Evolutionary conservation across 1,140 invertebrate species (phyloP).

Genomic region (Vanessa atalanta): DNA sequence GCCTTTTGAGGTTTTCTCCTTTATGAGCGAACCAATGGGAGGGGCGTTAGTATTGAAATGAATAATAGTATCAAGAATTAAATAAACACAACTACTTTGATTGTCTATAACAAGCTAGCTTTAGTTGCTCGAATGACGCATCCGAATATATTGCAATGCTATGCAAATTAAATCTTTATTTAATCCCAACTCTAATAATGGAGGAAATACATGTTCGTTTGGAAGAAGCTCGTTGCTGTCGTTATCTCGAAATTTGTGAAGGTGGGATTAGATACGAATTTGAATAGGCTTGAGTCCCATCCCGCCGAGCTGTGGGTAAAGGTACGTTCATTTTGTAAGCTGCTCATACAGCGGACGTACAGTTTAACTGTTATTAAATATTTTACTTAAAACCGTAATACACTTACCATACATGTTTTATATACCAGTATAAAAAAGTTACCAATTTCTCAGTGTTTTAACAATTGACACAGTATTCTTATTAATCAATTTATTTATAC

Average conservation of each 20-base stretch:
- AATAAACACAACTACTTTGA: background rate
- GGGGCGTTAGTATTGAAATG: no score
- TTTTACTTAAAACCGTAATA: background rate
- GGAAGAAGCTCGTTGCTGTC: constrained; percentile 44
- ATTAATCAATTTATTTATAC: no score
- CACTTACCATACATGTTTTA: no score
- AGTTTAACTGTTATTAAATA: background rate
- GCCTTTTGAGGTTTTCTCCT: no score
- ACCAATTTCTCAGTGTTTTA: no score
- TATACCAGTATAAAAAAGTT: no score
- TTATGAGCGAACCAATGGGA: no score
- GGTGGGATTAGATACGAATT: constrained; percentile 60
- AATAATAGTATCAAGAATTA: background rate
- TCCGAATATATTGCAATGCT: constrained; percentile 12
- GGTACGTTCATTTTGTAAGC: constrained; percentile 26
- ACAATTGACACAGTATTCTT: no score
- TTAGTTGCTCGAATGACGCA: background rate
- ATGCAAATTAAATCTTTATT: constrained; percentile 49
- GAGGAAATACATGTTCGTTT: constrained; percentile 38
- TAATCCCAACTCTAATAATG: constrained; percentile 32
- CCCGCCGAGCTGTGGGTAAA: constrained; percentile 21
- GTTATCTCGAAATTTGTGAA: constrained; percentile 71
- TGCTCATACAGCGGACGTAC: background rate
- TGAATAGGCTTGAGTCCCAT: constrained; percentile 45
- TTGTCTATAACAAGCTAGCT: background rate